Evolutionary conservation across 2,797 vertebrate species (phyloP), one percentile per base, ranked within the genome.

Genomic region (Sciurus carolinensis): DNA sequence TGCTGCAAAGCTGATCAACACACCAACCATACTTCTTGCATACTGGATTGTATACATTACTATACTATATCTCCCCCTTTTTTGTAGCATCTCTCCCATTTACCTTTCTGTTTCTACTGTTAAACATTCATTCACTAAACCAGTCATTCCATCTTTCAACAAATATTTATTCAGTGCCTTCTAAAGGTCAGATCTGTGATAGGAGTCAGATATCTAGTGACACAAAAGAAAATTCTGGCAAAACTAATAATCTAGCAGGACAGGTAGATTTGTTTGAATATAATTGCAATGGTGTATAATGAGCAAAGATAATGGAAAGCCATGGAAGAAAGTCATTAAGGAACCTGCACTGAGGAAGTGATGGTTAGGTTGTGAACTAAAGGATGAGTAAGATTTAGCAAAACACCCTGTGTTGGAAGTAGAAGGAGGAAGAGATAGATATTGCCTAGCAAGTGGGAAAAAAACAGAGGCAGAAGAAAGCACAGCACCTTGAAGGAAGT

Each of bases 331-430:
- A 72, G 39, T 33, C 59, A 8, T 39, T 69, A 72, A 3, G 18
- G 87, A 67, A 79, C 20, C 20, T 94, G 94, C 73, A 82, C 87
- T 67, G 33, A 64, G 69, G 57, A 97, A 97, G 88, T 71, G 44
- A 81, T 33, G 14, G 71, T 39, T 72, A 33, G 26, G 10, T 39
- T 80, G 24, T 83, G 69, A 86, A 73, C 36, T 80, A 47, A 59
- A 90, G 13, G 14, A 59, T 86, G 36, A 92, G 57, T 54, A 86
- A 90, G 17, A 82, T n/a, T 94, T 54, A 67, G 39, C 64, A 83
- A 44, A 91, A 92, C 5, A 36, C 1, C 0, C 0, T 33, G 2
- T 24, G 24, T 71, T 88, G 1, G 52, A 92, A 95, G 71, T 0
- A 82, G 82, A 2, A 95, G 22, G 50, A 26, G 69, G 62, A 80